phyloP scores from a whole-genome alignment of 2,113 vertebrate genomes.

The Charadrius vociferus region DNA sequence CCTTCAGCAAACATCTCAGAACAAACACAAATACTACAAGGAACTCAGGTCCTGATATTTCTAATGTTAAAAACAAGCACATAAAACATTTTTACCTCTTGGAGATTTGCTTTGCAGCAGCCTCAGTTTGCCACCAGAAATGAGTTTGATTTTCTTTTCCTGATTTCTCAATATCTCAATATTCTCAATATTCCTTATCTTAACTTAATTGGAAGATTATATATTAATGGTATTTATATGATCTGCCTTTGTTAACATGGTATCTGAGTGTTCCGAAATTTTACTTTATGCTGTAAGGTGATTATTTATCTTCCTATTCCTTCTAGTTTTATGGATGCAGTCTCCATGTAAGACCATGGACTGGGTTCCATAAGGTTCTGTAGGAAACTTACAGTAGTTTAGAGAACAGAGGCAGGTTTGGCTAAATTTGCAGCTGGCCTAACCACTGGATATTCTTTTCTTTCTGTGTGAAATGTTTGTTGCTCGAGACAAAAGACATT shows the following conservation, averaged over 20 bases:
- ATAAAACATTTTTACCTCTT: neutral
- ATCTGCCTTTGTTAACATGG: neutral
- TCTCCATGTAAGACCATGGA: neutral
- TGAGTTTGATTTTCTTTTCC: neutral
- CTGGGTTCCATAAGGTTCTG: neutral
- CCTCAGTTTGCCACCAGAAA: neutral
- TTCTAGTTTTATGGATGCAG: neutral
- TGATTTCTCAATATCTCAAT: no score
- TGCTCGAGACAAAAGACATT: neutral
- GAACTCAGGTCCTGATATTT: neutral
- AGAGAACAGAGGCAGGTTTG: neutral
- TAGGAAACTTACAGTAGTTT: neutral
- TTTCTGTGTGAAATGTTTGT: neutral
- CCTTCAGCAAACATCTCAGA: neutral
- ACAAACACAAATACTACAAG: neutral
- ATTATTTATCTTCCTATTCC: neutral
- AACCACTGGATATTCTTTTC: neutral
- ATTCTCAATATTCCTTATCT: no score
- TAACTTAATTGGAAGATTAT: neutral
- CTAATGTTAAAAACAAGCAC: neutral
- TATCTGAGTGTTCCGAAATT: neutral
- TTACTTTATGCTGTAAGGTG: neutral
- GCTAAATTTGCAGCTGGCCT: neutral
- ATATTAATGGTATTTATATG: neutral
- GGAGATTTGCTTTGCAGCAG: neutral